A percentile compares a stretch with the other conserved stretches of the same genome.
phyloP scores from a whole-genome alignment of 2,888 invertebrate genomes.

The Petrolisthes manimaculis region DNA sequence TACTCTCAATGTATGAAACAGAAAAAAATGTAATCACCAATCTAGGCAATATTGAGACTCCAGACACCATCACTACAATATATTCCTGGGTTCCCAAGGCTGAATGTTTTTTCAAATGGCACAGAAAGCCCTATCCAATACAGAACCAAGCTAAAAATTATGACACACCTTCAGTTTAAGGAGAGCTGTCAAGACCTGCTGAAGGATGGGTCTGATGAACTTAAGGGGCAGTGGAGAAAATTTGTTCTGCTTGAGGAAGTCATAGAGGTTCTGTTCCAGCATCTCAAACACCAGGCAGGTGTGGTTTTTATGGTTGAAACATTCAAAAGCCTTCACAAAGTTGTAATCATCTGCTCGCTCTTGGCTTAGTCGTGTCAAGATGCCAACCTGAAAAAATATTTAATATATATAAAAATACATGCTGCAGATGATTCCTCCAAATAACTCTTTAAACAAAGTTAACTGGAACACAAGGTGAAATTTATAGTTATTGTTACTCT shows the following conservation, averaged over 20 bases:
- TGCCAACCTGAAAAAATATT: constrained; percentile 78
- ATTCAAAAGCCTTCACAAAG: constrained; percentile 99
- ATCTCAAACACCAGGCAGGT: constrained; percentile 99
- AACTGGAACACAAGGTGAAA: background rate
- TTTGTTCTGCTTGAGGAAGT: constrained; percentile 99
- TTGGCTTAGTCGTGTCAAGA: constrained; percentile 91
- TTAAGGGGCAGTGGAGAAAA: constrained; percentile 98
- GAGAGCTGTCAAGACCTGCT: constrained; percentile 91
- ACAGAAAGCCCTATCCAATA: background rate
- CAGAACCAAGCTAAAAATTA: background rate
- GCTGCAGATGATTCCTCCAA: background rate
- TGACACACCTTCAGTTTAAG: constrained; percentile 82
- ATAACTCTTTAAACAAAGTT: constrained; percentile 17
- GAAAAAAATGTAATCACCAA: too few relatives aligned
- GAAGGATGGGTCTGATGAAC: constrained; percentile 97
- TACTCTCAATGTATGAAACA: too few relatives aligned
- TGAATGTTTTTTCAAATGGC: background rate
- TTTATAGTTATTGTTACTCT: background rate
- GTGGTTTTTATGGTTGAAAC: constrained; percentile 99
- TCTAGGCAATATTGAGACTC: too few relatives aligned
- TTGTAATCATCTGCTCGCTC: constrained; percentile 99
- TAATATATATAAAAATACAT: constrained; percentile 28
- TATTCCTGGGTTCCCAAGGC: too few relatives aligned
- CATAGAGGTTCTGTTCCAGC: constrained; percentile 99
- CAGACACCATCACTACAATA: too few relatives aligned